Percentiles rank a stretch among this genome's conserved stretches.
Evolutionary conservation across 2,113 vertebrate species (phyloP).

Genomic region (Paramormyrops kingsleyae): DNA sequence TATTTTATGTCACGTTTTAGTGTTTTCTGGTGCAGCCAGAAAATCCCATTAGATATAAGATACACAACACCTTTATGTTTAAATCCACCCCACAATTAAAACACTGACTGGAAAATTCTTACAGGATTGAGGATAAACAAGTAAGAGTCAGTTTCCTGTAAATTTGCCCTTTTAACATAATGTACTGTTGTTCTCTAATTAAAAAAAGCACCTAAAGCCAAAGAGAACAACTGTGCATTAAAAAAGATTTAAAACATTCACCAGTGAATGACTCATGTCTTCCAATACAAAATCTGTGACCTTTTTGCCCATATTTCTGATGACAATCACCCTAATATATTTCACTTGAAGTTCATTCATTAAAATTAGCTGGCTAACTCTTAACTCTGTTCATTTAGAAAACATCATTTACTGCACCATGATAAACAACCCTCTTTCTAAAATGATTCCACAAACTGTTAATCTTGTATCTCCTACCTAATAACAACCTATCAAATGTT

Average conservation of each 20-base stretch:
- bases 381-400: too few relatives aligned
- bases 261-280: background rate
- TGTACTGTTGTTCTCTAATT: background rate
- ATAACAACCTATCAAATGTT: too few relatives aligned
- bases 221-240: background rate
- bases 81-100: background rate
- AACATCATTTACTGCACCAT: background rate
- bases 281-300: background rate
- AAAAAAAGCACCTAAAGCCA: background rate
- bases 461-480: too few relatives aligned
- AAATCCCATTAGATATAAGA: background rate
- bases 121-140: background rate
- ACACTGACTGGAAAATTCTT: background rate
- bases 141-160: background rate
- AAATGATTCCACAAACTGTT: background rate
- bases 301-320: background rate
- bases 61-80: background rate
- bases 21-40: background rate
- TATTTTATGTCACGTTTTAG: background rate
- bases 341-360: background rate
- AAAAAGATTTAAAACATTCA: background rate
- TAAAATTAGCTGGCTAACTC: too few relatives aligned
- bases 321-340: background rate
- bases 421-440: background rate
- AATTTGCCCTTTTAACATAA: background rate